phyloP scores from a whole-genome alignment of 2,797 vertebrate genomes.

The Microctenopoma stevenorrisi region DNA sequence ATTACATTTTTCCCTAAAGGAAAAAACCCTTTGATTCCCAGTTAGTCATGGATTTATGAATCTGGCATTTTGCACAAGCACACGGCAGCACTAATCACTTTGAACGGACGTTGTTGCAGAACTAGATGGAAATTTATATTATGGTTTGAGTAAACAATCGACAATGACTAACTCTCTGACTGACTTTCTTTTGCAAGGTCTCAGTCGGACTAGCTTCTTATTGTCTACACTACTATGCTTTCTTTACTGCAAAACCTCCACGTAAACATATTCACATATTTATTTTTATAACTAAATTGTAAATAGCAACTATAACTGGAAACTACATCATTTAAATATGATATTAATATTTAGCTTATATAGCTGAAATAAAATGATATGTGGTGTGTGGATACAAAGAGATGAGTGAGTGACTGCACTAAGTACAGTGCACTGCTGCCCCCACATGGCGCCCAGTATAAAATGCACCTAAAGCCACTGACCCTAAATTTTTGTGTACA shows the following conservation, averaged over 20 bases:
- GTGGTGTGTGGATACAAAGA: background rate
- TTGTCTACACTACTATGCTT: background rate
- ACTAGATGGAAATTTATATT: constrained; percentile 10
- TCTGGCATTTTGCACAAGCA: constrained; percentile 27
- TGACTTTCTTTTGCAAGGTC: constrained; percentile 10
- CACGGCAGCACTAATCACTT: constrained; percentile 9
- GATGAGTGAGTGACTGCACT: background rate
- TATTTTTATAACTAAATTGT: background rate
- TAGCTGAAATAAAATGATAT: background rate
- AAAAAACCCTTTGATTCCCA: background rate
- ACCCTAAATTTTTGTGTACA: background rate
- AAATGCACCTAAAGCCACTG: constrained; percentile 7
- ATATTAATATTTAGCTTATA: no score
- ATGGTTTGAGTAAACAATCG: constrained; percentile 15
- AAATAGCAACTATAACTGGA: background rate
- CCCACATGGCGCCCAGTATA: constrained; percentile 46
- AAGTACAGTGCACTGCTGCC: constrained; percentile 62
- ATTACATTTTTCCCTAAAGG: background rate
- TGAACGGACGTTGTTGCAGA: constrained; percentile 5
- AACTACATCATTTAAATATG: no score
- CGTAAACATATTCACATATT: no score
- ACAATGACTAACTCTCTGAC: constrained; percentile 22
- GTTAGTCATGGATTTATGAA: background rate
- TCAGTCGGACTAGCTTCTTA: no score
- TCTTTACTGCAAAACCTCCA: background rate